A percentile compares a stretch with the other conserved stretches of the same genome.
These are phyloP conservation scores for Lissocephala sabroskyi DNA, from an alignment of 2,888 invertebrate species.

Conservation along the genomic window DNA sequence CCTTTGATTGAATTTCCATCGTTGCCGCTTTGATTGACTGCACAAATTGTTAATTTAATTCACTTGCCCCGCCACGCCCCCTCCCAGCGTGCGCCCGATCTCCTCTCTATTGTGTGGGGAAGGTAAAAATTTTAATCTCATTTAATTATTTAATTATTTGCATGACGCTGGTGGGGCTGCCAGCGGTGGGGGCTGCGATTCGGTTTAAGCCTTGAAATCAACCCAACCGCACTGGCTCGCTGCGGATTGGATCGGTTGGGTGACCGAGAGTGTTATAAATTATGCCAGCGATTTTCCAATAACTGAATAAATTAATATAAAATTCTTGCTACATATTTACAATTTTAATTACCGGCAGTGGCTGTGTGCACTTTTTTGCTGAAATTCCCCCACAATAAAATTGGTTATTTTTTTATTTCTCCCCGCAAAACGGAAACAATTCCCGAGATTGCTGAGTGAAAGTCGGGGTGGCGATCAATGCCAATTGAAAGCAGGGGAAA, in stretches of 20 bases:
- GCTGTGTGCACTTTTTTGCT: too few species aligned
- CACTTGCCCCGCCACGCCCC: background rate
- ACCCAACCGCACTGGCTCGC: slow-evolving; percentile 6
- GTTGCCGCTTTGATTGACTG: slow-evolving; percentile 47
- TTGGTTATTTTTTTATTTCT: too few species aligned
- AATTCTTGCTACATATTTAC: slow-evolving; percentile 8
- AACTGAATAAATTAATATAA: slow-evolving; percentile 36
- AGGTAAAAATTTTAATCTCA: slow-evolving; percentile 40
- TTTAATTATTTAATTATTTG: slow-evolving; percentile 56
- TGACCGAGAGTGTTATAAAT: slow-evolving; percentile 20
- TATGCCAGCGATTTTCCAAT: too few species aligned
- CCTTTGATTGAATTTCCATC: slow-evolving; percentile 43
- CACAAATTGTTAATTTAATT: slow-evolving; percentile 56
- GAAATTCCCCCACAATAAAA: too few species aligned
- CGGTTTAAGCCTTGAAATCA: slow-evolving; percentile 26
- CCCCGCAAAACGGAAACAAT: too few species aligned
- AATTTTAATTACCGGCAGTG: too few species aligned
- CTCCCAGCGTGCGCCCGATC: background rate
- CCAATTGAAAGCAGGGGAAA: too few species aligned
- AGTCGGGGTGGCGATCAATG: too few species aligned
- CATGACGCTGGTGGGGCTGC: background rate
- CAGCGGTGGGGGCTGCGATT: slow-evolving; percentile 21
- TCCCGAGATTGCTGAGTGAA: too few species aligned
- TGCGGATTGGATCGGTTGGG: too few species aligned
- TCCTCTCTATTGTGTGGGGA: background rate